phyloP scores from a whole-genome alignment of 2,113 vertebrate genomes.

The Diphyllodes magnificus region DNA sequence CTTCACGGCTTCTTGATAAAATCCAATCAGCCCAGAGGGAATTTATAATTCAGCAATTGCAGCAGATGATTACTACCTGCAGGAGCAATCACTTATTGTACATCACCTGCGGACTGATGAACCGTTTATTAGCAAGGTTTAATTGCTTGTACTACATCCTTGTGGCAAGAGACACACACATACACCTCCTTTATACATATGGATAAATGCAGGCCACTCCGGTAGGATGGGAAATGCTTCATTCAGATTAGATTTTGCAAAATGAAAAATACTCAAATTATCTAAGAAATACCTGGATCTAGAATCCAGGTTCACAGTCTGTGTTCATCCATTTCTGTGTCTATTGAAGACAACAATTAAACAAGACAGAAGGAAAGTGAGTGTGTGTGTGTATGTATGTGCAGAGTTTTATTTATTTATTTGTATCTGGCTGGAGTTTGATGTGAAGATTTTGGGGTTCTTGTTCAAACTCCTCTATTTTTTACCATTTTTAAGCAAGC shows the following conservation, averaged over 20 bases:
- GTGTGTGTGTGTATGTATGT: not conserved
- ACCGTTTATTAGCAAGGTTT: conserved; percentile 73
- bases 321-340: not conserved
- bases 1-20: conserved; percentile 40
- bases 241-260: not conserved
- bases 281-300: not conserved
- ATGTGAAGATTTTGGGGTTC: not conserved
- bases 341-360: not conserved
- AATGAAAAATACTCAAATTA: not conserved
- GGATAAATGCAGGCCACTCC: not conserved
- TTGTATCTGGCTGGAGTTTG: not conserved
- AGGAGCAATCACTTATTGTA: conserved; percentile 67
- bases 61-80: conserved; percentile 68
- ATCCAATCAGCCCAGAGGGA: conserved; percentile 65
- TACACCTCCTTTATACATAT: not conserved
- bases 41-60: conserved; percentile 65
- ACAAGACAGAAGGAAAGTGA: not conserved
- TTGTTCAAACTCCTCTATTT: not conserved
- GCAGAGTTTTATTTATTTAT: not conserved
- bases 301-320: not conserved
- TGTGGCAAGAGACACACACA: not conserved
- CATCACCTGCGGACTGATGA: conserved; percentile 68
- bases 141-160: conserved; percentile 62
- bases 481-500: not conserved
- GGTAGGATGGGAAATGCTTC: not conserved